Evolutionary conservation across 2,888 invertebrate species (phyloP).

Genomic region (Marronus borbonicus): DNA sequence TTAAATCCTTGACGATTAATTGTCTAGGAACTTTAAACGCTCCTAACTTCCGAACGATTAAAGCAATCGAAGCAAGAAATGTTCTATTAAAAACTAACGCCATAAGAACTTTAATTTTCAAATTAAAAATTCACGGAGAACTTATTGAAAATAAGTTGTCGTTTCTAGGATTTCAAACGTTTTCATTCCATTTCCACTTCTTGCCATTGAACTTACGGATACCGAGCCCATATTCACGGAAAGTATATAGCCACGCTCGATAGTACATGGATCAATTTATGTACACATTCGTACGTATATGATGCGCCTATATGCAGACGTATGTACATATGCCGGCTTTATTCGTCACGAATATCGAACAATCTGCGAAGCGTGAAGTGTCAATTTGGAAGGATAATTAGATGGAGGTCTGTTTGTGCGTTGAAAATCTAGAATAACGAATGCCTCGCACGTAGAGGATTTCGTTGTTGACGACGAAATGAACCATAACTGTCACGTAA

Average conservation of each 20-base stretch:
- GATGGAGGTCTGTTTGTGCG: conserved; percentile 8
- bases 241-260: background rate
- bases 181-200: too few species aligned
- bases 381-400: conserved; percentile 38
- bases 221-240: background rate
- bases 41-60: too few species aligned
- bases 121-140: too few species aligned
- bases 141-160: too few species aligned
- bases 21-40: too few species aligned
- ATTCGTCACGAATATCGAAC: conserved; percentile 14
- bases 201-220: too few species aligned
- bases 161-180: too few species aligned
- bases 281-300: background rate
- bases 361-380: conserved; percentile 36
- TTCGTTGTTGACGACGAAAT: conserved; percentile 18
- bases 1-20: too few species aligned
- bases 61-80: too few species aligned
- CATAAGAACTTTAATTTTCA: too few species aligned
- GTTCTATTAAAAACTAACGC: too few species aligned
- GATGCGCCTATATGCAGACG: background rate
- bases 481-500: conserved; percentile 21
- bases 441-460: background rate
- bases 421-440: conserved; percentile 26
- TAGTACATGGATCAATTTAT: conserved; percentile 3
- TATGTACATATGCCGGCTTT: background rate